phyloP scores from a whole-genome alignment of 2,888 invertebrate species.

The Spisula solida region DNA sequence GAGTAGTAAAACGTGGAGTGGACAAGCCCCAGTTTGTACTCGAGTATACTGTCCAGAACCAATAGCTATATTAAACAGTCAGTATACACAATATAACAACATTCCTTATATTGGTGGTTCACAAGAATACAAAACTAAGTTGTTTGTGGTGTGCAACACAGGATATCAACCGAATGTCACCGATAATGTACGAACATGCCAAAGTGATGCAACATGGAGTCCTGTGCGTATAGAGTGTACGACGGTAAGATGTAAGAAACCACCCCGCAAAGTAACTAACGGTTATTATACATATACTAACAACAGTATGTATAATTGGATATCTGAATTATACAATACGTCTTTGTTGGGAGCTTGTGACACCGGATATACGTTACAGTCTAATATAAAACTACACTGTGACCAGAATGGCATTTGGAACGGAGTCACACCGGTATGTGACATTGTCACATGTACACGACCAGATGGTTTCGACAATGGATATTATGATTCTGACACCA shows the following conservation, averaged over 20 bases:
- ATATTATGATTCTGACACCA: background rate
- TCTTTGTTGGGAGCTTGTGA: background rate
- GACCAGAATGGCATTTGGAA: background rate
- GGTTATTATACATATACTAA: background rate
- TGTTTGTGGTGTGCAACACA: background rate
- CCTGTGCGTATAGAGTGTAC: background rate
- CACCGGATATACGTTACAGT: background rate
- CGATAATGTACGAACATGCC: background rate
- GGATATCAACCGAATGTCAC: background rate
- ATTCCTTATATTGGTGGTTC: background rate
- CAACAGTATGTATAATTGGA: background rate
- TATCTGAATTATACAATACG: background rate
- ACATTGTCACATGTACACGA: background rate
- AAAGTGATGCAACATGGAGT: background rate
- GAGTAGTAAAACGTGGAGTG: background rate
- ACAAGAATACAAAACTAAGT: background rate
- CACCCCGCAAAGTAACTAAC: background rate
- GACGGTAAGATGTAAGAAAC: background rate
- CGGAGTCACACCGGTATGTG: background rate
- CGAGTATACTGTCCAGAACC: background rate
- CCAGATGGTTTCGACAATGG: background rate
- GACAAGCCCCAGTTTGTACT: background rate
- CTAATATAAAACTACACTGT: background rate
- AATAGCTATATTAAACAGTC: background rate
- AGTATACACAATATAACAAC: background rate